Conservation (phyloP, 2,888 invertebrate genomes). For the Drosophila antonietae region DNA sequence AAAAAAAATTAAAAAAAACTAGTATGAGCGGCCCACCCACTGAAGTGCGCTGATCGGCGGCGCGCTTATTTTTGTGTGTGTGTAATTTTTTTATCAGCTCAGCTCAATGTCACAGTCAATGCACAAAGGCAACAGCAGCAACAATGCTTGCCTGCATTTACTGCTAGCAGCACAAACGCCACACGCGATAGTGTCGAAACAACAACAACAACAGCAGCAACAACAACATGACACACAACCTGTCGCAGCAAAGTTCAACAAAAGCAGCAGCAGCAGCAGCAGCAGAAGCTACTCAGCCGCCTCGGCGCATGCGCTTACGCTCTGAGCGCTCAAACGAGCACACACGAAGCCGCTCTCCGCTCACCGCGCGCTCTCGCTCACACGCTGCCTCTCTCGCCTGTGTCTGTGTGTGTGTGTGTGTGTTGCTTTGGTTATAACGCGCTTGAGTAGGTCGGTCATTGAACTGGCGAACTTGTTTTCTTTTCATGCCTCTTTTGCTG, state of each 20-base stretch:
- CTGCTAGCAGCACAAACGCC: conserved; percentile 68
- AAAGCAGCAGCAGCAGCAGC: conserved; percentile 33
- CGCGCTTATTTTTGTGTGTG: conserved; percentile 12
- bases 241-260: conserved; percentile 75
- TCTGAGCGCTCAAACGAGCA: conserved; percentile 55
- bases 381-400: not conserved
- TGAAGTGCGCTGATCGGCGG: conserved; percentile 27
- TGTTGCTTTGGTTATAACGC: conserved; percentile 76
- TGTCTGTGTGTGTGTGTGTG: conserved; percentile 38
- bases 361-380: conserved; percentile 17
- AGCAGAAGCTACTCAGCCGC: conserved; percentile 17
- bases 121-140: conserved; percentile 60
- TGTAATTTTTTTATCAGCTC: conserved; percentile 35
- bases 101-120: conserved; percentile 80
- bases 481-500: conserved; percentile 62
- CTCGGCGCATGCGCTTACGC: conserved; percentile 69
- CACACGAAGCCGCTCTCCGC: conserved; percentile 32
- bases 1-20: not conserved
- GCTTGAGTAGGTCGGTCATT: conserved; percentile 86
- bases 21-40: conserved; percentile 31
- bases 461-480: conserved; percentile 84
- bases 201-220: conserved; percentile 32
- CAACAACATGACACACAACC: conserved; percentile 69
- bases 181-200: conserved; percentile 67
- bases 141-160: conserved; percentile 54